phyloP scores from a whole-genome alignment of 92 coral and sea anemone genomes.

The Epizoanthus ramosus region DNA sequence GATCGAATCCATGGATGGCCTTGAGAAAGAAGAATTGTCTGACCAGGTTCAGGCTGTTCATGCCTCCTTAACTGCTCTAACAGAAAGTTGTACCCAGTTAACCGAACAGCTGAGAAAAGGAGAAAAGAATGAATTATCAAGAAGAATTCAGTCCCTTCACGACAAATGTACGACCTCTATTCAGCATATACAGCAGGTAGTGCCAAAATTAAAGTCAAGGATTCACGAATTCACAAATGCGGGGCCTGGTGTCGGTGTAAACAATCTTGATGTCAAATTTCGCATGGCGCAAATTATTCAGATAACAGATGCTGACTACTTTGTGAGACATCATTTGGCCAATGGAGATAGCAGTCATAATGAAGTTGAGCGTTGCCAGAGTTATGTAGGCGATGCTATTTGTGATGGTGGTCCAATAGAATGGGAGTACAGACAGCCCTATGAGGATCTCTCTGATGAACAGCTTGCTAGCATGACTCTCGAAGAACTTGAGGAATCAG shows the following conservation, averaged over 20 bases:
- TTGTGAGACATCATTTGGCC: slow-evolving; percentile 22
- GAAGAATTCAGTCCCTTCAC: slow-evolving; percentile 24
- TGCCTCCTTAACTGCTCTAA: background rate
- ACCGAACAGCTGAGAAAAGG: slow-evolving; percentile 22
- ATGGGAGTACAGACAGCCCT: slow-evolving; percentile 45
- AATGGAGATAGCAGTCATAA: slow-evolving; percentile 41
- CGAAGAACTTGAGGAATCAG: slow-evolving; percentile 40
- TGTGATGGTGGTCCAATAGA: slow-evolving; percentile 49
- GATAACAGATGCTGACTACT: slow-evolving; percentile 9
- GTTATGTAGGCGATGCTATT: slow-evolving; percentile 49
- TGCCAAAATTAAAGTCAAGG: slow-evolving; percentile 37
- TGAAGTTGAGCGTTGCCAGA: slow-evolving; percentile 42
- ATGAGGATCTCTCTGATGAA: slow-evolving; percentile 43
- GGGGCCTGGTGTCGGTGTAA: slow-evolving; percentile 29
- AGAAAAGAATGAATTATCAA: slow-evolving; percentile 28
- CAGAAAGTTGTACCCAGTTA: background rate
- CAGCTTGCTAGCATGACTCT: slow-evolving; percentile 25
- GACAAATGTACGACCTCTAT: slow-evolving; percentile 28
- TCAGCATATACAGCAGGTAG: slow-evolving; percentile 16
- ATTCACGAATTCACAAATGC: slow-evolving; percentile 38
- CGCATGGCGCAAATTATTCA: background rate
- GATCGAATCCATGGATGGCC: slow-evolving; percentile 14
- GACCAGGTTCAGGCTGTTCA: slow-evolving; percentile 4
- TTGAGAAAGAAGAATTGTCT: slow-evolving; percentile 20
- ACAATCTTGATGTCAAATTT: slow-evolving; percentile 22